phyloP scores from a whole-genome alignment of 2,113 vertebrate genomes.

The Cairina moschata region DNA sequence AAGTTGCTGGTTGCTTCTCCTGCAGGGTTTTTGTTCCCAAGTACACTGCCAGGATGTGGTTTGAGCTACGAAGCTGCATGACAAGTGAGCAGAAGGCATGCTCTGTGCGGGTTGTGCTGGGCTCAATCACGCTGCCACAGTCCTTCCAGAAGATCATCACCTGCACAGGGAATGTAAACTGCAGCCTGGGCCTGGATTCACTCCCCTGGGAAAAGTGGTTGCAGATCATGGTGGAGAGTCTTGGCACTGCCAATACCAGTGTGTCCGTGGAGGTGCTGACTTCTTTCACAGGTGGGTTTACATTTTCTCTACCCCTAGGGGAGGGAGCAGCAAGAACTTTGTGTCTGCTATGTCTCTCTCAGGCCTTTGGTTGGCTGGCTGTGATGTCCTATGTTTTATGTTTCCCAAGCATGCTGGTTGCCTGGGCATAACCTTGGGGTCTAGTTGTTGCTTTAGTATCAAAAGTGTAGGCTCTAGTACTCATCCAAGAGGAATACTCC shows the following conservation, averaged over 20 bases:
- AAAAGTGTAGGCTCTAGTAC: not conserved
- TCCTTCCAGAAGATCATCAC: slow-evolving; percentile 77
- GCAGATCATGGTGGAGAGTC: slow-evolving; percentile 82
- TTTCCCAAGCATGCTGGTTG: not conserved
- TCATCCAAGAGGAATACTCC: not conserved
- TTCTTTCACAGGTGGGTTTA: slow-evolving; percentile 83
- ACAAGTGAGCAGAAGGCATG: slow-evolving; percentile 67
- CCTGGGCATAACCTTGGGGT: not conserved
- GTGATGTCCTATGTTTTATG: not conserved
- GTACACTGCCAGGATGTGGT: slow-evolving; percentile 76
- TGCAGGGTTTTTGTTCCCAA: slow-evolving; percentile 88
- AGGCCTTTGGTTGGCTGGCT: not conserved
- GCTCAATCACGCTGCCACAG: slow-evolving; percentile 77
- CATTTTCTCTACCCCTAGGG: accelerated
- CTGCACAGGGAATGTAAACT: slow-evolving; percentile 74
- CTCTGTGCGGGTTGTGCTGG: slow-evolving; percentile 78
- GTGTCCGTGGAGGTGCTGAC: slow-evolving; percentile 78
- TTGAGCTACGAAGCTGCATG: slow-evolving; percentile 81
- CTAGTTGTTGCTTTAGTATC: not conserved
- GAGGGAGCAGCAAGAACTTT: not conserved
- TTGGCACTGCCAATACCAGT: slow-evolving; percentile 40
- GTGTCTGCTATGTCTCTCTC: not conserved
- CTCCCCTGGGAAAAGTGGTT: slow-evolving; percentile 94
- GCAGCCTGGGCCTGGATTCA: slow-evolving; percentile 75
- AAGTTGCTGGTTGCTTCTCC: not conserved